Evolutionary conservation across 2,888 invertebrate genomes (phyloP), one percentile per base, ranked within the genome.

Genomic region (Drosophila kuntzei): DNA sequence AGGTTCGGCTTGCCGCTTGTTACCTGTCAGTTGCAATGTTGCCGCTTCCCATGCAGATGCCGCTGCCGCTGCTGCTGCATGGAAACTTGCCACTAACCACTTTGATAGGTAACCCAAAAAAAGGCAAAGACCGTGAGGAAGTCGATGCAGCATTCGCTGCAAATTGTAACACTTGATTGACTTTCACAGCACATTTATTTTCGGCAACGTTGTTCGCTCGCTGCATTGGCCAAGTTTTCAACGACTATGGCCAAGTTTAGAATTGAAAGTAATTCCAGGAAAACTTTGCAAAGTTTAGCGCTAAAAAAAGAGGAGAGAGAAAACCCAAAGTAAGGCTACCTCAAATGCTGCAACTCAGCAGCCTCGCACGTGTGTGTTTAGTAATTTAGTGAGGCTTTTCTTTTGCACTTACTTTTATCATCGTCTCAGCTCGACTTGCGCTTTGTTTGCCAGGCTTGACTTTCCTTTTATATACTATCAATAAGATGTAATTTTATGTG

Each of bases 131-230:
- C 20, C 25, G 41, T 34, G 47, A 25, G 50, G n/a, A 41, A 37
- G 46, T 61, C 34, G 58, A 11, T 58, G 68, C 66, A 62, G 68
- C 55, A 68, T 57, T 63, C 37, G 54, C 61, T 14, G 49, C 72
- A 73, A 71, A 76, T 65, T 88, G 89, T 86, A 82, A 86, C 83
- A 86, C 83, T 83, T 88, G 88, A 83, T 83, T 83, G 83, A 83
- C 87, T 83, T 83, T 83, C 83, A 79, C 88, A 88, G 88, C 83
- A 80, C 83, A 83, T 83, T 83, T 83, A 83, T 88, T 83, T 77
- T 72, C 53, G 63, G 64, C 59, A 22, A 16, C 32, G 67, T 51
- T 50, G 70, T 58, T 64, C 57, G 46, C 37, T 50, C 44, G 63
- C 61, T 18, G 66, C 62, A 32, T 64, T 64, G 50, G 71, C 58